These are phyloP conservation scores for Myiotriccus ornatus DNA, from an alignment of 2,797 vertebrate genomes.

Conservation along the genomic window DNA sequence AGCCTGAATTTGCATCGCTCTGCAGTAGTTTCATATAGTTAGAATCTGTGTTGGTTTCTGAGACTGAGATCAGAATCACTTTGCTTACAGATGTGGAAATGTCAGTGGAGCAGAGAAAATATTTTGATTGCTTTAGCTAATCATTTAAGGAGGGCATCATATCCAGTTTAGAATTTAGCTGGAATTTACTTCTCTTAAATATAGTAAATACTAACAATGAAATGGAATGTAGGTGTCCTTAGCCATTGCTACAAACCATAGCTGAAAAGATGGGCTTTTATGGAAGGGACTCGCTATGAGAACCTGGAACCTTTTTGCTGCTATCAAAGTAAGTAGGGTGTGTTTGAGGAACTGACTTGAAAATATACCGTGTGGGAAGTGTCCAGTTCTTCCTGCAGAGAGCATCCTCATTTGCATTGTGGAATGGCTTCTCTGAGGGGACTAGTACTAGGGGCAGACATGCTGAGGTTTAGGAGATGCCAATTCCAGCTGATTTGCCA, in stretches of 20 bases:
- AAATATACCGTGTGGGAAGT: not conserved
- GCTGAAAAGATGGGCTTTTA: not conserved
- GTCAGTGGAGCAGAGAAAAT: not conserved
- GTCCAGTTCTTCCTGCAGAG: not conserved
- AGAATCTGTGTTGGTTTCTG: not conserved
- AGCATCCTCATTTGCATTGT: not conserved
- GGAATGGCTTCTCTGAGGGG: not conserved
- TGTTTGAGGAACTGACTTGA: not conserved
- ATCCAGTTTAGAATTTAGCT: not conserved
- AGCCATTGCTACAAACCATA: not conserved
- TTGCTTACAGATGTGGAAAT: not conserved
- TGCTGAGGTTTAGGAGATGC: not conserved
- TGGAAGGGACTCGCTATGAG: not conserved
- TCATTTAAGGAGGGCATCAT: not conserved
- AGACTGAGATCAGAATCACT: not conserved
- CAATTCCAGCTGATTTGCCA: not conserved
- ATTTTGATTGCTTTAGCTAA: not conserved
- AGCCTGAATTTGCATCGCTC: constrained; percentile 2
- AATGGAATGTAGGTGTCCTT: not conserved
- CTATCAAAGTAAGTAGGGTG: not conserved
- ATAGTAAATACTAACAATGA: not conserved
- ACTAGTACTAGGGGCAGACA: too few relatives aligned
- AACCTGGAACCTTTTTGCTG: not conserved
- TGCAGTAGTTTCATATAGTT: not conserved
- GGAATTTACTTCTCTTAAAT: not conserved